Conservation (phyloP, 2,113 vertebrate species). For the Spheniscus mendiculus region DNA sequence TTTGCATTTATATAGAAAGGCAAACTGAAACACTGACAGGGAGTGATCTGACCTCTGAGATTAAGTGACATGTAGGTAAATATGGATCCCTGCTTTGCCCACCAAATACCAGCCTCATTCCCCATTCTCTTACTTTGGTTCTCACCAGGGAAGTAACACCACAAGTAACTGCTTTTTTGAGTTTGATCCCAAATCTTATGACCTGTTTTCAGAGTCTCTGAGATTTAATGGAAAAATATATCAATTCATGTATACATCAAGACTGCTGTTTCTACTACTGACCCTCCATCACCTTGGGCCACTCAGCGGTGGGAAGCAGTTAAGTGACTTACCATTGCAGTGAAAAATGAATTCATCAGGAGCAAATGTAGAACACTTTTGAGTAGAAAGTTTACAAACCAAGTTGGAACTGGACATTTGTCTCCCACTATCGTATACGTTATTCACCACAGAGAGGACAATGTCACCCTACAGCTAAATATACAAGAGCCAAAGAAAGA, state of each 20-base stretch:
- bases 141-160: background rate
- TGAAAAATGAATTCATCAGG: background rate
- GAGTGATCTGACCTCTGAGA: background rate
- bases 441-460: background rate
- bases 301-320: background rate
- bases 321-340: background rate
- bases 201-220: background rate
- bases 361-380: background rate
- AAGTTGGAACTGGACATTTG: background rate
- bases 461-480: background rate
- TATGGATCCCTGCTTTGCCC: background rate
- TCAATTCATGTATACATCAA: background rate
- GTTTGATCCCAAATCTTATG: background rate
- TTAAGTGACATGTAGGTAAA: background rate
- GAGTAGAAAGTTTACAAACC: background rate
- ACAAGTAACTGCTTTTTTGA: background rate
- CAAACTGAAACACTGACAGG: background rate
- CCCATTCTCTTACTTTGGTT: background rate
- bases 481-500: background rate
- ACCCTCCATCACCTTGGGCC: background rate
- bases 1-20: background rate
- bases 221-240: background rate
- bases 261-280: background rate
- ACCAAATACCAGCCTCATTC: background rate
- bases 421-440: accelerated